Conservation (phyloP, 2,113 vertebrate species). For the Apodemus sylvaticus region DNA sequence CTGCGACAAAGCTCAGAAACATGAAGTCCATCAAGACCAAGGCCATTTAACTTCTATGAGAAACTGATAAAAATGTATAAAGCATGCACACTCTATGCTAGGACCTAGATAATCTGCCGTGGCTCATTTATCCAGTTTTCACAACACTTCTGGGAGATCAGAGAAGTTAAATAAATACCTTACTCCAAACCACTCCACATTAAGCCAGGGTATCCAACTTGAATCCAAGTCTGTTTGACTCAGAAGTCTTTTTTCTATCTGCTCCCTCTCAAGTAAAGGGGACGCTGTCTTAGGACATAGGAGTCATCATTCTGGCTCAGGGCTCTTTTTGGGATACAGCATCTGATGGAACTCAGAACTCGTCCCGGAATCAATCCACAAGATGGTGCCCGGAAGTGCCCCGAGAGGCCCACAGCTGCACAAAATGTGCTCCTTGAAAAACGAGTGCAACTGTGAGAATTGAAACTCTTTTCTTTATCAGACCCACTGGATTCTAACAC, state of each 20-base stretch:
- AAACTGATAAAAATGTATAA: not conserved
- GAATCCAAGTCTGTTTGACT: not conserved
- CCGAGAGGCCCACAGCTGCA: rapidly evolving
- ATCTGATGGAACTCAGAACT: rapidly evolving
- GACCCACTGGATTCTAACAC: not conserved
- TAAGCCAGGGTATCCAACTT: not conserved
- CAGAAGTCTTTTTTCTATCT: not conserved
- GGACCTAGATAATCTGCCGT: not conserved
- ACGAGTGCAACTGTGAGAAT: rapidly evolving
- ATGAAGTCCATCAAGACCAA: not conserved
- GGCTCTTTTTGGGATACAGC: not conserved
- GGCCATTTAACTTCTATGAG: not conserved
- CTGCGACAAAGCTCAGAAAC: not conserved
- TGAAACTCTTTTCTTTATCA: not conserved
- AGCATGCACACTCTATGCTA: not conserved
- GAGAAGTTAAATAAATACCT: conserved; percentile 3
- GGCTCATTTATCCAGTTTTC: not conserved
- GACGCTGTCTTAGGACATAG: not conserved
- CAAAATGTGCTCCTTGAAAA: not conserved
- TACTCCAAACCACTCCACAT: not conserved
- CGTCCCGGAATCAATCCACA: not conserved
- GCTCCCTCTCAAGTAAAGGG: not conserved
- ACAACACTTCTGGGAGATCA: not conserved
- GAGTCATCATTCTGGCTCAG: not conserved
- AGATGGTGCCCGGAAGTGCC: not conserved